These are phyloP conservation scores for Buceros bicornis DNA, from an alignment of 2,797 vertebrate genomes.

Conservation along the genomic window DNA sequence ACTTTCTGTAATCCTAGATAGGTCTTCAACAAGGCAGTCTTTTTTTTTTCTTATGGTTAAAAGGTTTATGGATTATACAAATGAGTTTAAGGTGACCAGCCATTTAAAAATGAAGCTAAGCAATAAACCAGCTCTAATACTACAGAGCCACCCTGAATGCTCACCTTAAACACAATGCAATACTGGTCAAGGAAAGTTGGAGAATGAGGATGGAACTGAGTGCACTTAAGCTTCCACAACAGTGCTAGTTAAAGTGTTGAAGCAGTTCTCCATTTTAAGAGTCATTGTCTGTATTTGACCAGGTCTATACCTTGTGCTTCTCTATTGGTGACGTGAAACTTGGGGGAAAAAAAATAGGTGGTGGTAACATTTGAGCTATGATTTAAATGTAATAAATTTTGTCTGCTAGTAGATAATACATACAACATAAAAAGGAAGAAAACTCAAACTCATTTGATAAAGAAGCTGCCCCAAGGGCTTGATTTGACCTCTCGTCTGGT, in stretches of 20 bases:
- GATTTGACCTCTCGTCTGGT: accelerated
- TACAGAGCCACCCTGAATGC: background rate
- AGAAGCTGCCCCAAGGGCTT: background rate
- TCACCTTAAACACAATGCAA: background rate
- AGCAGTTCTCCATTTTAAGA: background rate
- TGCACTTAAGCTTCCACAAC: background rate
- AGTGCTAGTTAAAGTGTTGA: background rate
- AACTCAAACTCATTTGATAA: accelerated
- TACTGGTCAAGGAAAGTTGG: background rate
- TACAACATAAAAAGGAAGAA: background rate
- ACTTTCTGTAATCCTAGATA: background rate
- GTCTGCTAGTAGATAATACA: background rate
- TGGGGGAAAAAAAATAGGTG: background rate
- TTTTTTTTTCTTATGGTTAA: background rate
- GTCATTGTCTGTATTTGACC: background rate
- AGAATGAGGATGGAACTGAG: background rate
- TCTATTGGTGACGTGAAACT: background rate
- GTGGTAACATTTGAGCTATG: background rate
- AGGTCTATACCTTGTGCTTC: background rate
- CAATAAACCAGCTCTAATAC: background rate
- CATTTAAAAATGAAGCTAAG: background rate
- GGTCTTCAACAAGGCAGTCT: background rate
- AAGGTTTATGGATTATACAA: background rate
- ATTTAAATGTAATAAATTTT: background rate
- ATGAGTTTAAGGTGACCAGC: background rate